phyloP scores from a whole-genome alignment of 92 coral and sea anemone species.

The Pocillopora grandis region DNA sequence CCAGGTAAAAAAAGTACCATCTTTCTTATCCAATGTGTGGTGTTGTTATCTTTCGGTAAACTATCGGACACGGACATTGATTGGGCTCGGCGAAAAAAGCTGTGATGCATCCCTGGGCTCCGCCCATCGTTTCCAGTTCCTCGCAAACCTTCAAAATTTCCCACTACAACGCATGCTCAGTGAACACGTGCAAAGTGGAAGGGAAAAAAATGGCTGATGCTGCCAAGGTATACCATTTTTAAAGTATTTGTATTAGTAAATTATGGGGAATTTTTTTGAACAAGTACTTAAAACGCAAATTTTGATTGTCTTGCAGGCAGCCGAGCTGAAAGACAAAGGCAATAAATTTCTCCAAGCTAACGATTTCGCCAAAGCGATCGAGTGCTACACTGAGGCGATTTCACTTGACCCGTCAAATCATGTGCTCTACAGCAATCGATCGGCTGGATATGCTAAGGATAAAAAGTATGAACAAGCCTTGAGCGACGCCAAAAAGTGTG shows the following conservation, averaged over 20 bases:
- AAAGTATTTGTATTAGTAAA: too few species aligned
- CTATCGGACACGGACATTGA: too few species aligned
- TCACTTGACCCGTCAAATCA: conserved; percentile 81
- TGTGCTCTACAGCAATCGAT: conserved; percentile 94
- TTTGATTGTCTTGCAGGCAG: conserved; percentile 61
- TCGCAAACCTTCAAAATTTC: not conserved
- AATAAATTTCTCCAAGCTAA: conserved; percentile 76
- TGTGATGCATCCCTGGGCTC: not conserved
- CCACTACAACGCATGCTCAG: not conserved
- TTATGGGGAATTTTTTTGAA: not conserved
- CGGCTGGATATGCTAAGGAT: conserved; percentile 93
- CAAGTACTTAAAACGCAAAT: too few species aligned
- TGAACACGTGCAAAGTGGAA: conserved; percentile 3
- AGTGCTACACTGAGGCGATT: conserved; percentile 90
- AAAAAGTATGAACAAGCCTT: conserved; percentile 85
- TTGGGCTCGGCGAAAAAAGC: too few species aligned
- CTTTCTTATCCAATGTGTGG: too few species aligned
- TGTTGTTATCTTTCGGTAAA: too few species aligned
- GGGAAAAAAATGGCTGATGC: conserved; percentile 9
- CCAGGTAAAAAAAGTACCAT: too few species aligned
- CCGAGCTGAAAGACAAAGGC: conserved; percentile 79
- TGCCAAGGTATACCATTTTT: not conserved
- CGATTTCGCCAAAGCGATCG: conserved; percentile 82
- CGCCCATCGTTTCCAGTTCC: not conserved
- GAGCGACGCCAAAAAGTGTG: conserved; percentile 86